Percentiles rank a stretch among this genome's conserved stretches.
These are phyloP conservation scores for Mallateleia sp. DNA, from an alignment of 2,888 invertebrate genomes.

Conservation along the genomic window DNA sequence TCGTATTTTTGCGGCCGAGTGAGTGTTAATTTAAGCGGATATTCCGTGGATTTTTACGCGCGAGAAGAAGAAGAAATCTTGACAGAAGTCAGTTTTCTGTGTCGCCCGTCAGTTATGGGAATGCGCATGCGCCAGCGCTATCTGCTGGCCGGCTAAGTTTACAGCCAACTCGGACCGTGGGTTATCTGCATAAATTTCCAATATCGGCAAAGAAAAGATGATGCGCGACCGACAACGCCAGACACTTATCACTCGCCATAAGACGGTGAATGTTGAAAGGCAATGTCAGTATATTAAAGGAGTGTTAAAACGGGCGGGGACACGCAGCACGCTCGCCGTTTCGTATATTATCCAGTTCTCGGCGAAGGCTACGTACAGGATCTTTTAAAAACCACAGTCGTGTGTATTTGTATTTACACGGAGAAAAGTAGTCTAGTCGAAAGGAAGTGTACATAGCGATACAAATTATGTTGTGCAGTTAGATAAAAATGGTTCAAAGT, in stretches of 20 bases:
- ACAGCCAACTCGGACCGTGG: slow-evolving; percentile 57
- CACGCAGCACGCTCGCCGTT: slow-evolving; percentile 67
- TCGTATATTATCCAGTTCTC: slow-evolving; percentile 70
- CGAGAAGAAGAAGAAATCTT: not conserved
- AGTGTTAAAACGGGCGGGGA: slow-evolving; percentile 75
- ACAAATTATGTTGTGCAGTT: too few species aligned
- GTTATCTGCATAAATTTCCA: slow-evolving; percentile 81
- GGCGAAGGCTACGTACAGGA: slow-evolving; percentile 62
- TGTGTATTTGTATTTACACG: slow-evolving; percentile 1
- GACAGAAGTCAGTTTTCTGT: slow-evolving; percentile 32
- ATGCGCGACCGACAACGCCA: slow-evolving; percentile 47
- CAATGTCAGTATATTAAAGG: slow-evolving; percentile 77
- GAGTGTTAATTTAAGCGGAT: slow-evolving; percentile 54
- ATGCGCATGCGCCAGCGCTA: slow-evolving; percentile 45
- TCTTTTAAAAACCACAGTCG: slow-evolving; percentile 62
- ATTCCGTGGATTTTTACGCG: slow-evolving; percentile 14
- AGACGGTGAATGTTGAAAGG: slow-evolving; percentile 74
- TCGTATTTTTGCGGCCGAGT: slow-evolving; percentile 52
- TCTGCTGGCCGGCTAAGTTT: slow-evolving; percentile 76
- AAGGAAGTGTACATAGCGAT: too few species aligned
- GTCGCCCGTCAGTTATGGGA: slow-evolving; percentile 23
- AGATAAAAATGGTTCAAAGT: too few species aligned
- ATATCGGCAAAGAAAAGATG: slow-evolving; percentile 73
- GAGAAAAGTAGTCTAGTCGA: too few species aligned
- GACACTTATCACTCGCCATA: slow-evolving; percentile 76